phyloP scores from a whole-genome alignment of 2,888 invertebrate genomes.

The Hesperia comma region DNA sequence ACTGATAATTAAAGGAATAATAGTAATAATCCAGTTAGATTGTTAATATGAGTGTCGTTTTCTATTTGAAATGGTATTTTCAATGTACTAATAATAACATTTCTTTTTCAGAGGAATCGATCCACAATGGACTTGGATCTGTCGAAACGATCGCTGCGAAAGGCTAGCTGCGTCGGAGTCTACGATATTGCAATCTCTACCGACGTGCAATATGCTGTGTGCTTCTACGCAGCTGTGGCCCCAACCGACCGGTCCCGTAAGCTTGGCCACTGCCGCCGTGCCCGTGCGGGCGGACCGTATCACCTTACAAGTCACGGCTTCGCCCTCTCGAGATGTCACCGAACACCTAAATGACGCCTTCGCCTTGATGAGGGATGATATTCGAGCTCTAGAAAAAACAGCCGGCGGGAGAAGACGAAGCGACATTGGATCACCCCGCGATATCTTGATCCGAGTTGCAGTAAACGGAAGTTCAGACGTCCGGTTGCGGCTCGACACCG shows the following conservation, averaged over 20 bases:
- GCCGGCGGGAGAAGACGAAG: constrained; percentile 54
- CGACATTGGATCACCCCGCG: constrained; percentile 67
- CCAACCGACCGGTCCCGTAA: constrained; percentile 88
- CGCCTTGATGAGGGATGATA: constrained; percentile 76
- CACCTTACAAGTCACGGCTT: constrained; percentile 66
- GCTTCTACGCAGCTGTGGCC: constrained; percentile 91
- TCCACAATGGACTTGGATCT: constrained; percentile 91
- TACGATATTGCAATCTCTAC: constrained; percentile 83
- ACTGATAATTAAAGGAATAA: too few species aligned
- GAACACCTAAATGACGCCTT: constrained; percentile 79
- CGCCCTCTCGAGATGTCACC: constrained; percentile 66
- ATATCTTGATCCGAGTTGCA: constrained; percentile 77
- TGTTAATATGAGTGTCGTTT: too few species aligned
- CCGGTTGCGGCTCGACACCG: constrained; percentile 86
- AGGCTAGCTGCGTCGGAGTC: constrained; percentile 74
- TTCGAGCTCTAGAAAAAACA: constrained; percentile 73
- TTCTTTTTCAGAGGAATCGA: constrained; percentile 71
- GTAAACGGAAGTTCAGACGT: constrained; percentile 82
- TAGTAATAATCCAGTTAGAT: too few species aligned
- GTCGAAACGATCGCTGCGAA: constrained; percentile 88
- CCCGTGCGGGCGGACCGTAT: constrained; percentile 83
- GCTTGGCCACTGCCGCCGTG: constrained; percentile 86
- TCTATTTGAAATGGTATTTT: too few species aligned
- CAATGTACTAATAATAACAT: neutral
- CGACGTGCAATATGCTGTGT: constrained; percentile 91